Conservation (phyloP, 2,888 invertebrate genomes). For the Lagria hirta region DNA sequence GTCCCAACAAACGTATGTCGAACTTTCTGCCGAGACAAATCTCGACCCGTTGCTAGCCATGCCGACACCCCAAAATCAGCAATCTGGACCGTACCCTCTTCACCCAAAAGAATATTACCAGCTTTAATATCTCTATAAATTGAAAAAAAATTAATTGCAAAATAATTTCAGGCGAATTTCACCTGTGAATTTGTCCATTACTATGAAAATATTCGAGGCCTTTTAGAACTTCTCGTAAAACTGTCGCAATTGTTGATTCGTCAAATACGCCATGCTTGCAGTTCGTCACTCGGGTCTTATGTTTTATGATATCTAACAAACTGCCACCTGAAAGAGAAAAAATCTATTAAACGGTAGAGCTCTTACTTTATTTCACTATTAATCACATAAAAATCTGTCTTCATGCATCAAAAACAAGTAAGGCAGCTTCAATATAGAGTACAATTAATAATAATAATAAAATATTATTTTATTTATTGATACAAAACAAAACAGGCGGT, state of each 20-base stretch:
- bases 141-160: constrained; percentile 1
- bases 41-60: constrained; percentile 93
- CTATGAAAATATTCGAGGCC: constrained; percentile 98
- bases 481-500: too few species aligned
- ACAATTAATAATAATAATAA: too few species aligned
- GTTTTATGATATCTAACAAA: constrained; percentile 87
- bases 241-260: constrained; percentile 95
- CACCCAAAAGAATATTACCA: constrained; percentile 94
- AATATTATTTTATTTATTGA: too few species aligned
- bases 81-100: constrained; percentile 96
- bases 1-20: constrained; percentile 98
- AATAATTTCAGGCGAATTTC: constrained; percentile 32
- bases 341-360: too few species aligned
- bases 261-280: constrained; percentile 97
- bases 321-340: constrained; percentile 66
- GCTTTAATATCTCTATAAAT: constrained; percentile 87
- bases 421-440: too few species aligned
- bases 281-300: constrained; percentile 88
- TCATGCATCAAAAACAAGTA: too few species aligned
- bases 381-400: too few species aligned
- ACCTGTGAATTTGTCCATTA: constrained; percentile 98
- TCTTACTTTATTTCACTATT: too few species aligned
- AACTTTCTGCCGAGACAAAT: constrained; percentile 90
- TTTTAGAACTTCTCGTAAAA: constrained; percentile 91
- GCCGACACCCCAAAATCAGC: constrained; percentile 99